Conservation (phyloP, 2,888 invertebrate species). For the Chrysolina americana region DNA sequence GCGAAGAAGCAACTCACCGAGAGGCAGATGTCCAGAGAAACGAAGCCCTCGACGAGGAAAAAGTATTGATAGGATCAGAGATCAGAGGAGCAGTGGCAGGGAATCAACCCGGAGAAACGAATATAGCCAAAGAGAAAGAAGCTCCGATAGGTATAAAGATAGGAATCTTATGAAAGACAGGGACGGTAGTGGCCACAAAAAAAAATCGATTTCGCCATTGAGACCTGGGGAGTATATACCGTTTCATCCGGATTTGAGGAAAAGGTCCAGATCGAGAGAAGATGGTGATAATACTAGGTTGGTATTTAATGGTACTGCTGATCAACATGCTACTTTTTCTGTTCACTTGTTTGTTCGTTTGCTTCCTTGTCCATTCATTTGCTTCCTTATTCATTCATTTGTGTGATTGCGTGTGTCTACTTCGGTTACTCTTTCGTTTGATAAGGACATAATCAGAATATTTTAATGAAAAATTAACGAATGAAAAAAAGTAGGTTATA, state of each 20-base stretch:
- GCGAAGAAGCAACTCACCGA: neutral
- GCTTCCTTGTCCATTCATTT: too few relatives aligned
- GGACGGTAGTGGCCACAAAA: conserved; percentile 27
- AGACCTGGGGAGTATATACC: conserved; percentile 51
- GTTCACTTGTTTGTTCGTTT: too few relatives aligned
- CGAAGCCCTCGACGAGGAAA: neutral
- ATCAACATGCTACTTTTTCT: neutral
- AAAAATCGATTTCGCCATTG: conserved; percentile 44
- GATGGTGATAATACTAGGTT: neutral
- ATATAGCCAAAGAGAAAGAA: conserved; percentile 28
- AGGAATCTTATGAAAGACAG: conserved; percentile 25
- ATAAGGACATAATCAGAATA: too few relatives aligned
- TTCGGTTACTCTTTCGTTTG: too few relatives aligned
- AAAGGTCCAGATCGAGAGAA: neutral
- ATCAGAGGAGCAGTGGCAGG: conserved; percentile 15
- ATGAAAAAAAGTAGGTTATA: too few relatives aligned
- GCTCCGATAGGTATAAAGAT: conserved; percentile 20
- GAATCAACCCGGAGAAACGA: conserved; percentile 1
- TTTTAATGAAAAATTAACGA: too few relatives aligned
- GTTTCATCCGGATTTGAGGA: conserved; percentile 48
- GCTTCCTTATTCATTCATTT: too few relatives aligned
- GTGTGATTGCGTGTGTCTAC: too few relatives aligned
- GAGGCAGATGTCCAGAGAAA: neutral
- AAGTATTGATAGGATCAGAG: conserved; percentile 23
- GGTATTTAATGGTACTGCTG: neutral